Percentiles rank a stretch among this genome's conserved stretches.
phyloP scores from a whole-genome alignment of 2,797 vertebrate genomes.

The Pelochelys cantorii region DNA sequence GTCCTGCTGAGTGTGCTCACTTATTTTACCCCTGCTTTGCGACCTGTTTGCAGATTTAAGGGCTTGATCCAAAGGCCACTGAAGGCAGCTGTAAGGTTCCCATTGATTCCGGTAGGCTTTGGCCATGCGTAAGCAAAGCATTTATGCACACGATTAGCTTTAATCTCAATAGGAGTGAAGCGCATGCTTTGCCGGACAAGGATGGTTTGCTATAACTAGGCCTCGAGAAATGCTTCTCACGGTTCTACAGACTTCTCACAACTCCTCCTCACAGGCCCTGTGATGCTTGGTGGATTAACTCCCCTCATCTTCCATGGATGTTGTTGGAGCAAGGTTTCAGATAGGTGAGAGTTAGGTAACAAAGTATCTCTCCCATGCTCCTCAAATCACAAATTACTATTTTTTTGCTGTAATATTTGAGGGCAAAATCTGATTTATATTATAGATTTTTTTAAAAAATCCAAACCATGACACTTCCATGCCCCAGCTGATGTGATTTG shows the following conservation, averaged over 20 bases:
- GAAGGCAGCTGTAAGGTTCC: background rate
- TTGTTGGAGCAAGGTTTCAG: no score
- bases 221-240: background rate
- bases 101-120: rapidly evolving
- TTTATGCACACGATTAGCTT: background rate
- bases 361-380: rapidly evolving
- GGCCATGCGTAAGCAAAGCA: background rate
- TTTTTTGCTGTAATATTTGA: rapidly evolving
- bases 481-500: background rate
- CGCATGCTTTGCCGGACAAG: rapidly evolving
- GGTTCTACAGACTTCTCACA: background rate
- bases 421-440: no score
- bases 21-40: background rate
- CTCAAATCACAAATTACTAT: background rate
- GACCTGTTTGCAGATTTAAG: background rate
- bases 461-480: rapidly evolving
- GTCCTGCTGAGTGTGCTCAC: background rate
- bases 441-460: background rate
- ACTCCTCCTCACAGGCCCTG: background rate
- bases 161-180: background rate
- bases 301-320: background rate
- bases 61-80: background rate
- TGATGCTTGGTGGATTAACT: background rate
- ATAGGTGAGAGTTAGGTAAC: rapidly evolving
- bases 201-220: rapidly evolving